Evolutionary conservation across 2,888 invertebrate species (phyloP).

Genomic region (Andrena marginata): DNA sequence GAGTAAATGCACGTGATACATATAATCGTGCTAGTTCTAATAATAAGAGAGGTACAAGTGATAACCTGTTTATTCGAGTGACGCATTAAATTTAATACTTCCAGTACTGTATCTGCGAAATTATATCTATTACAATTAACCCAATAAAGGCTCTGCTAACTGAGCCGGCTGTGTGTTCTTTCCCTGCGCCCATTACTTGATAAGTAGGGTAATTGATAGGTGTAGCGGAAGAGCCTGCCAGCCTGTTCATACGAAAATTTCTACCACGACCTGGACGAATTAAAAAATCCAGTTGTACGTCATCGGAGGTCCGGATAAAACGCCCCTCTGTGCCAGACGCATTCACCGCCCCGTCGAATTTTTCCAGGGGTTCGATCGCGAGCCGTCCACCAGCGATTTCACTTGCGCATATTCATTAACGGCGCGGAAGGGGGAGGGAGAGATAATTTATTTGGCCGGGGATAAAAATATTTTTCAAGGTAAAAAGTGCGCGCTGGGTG

Average conservation of each 20-base stretch:
- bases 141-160: too few species aligned
- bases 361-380: slow-evolving; percentile 43
- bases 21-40: too few species aligned
- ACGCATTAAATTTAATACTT: too few species aligned
- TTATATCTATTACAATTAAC: too few species aligned
- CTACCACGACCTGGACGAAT: not conserved
- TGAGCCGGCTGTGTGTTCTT: too few species aligned
- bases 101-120: too few species aligned
- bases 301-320: slow-evolving; percentile 36
- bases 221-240: not conserved
- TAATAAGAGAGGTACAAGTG: too few species aligned
- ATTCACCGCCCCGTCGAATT: slow-evolving; percentile 24
- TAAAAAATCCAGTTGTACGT: slow-evolving; percentile 1
- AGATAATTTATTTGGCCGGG: slow-evolving; percentile 52
- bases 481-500: slow-evolving; percentile 32
- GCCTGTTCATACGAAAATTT: not conserved
- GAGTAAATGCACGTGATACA: too few species aligned
- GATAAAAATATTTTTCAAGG: slow-evolving; percentile 47
- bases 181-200: too few species aligned
- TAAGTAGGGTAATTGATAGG: too few species aligned
- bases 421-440: not conserved
- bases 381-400: slow-evolving; percentile 41
- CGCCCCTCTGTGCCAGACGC: not conserved
- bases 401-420: slow-evolving; percentile 54
- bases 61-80: too few species aligned